Base-by-base conservation (phyloP, 2,113 vertebrate genomes). In the Myrmecobius fasciatus region DNA sequence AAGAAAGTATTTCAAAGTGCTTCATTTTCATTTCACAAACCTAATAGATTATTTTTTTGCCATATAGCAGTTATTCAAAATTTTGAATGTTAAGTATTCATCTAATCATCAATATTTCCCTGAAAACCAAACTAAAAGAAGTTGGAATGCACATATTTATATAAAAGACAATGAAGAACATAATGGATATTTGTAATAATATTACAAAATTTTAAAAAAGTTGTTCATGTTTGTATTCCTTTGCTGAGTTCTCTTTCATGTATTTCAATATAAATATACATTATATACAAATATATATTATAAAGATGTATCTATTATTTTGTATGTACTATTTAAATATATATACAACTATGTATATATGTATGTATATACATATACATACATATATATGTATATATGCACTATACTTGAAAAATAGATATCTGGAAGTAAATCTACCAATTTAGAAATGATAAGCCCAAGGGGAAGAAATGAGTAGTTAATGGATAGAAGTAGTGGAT, bases 371-470 rank as follows among this genome's bases (percentile, higher is more conserved):
- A 51, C 11, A 51, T 51, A 51, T 51, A n/a, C n/a, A 25, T 25
- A 54, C 1, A n/a, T 36, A 75, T 67, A 36, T 67, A 22, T n/a
- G 0, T 8, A 75, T 43, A 5, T 43, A n/a, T 83, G 36, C 22
- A 31, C 43, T 56, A 43, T 43, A 43, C 17, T 22, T 83, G 36
- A 14, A 89, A 93, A 96, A 88, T 8, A 67, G 83, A 28, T 90
- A 90, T 31, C 47, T 93, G 56, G 0, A 47, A 47, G n/a, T 93
- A 25, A 9, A 93, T 92, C 67, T 93, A 91, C 60, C 94, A 28
- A 43, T 94, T 60, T 96, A 89, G 92, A 93, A 95, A 95, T 54
- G 52, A 12, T 91, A 25, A 94, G 14, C 0, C 31, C 36, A 75
- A 75, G n/a, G 31, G n/a, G 60, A 75, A 67, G 12, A 36, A n/a